Evolutionary conservation across 2,888 invertebrate genomes (phyloP).

Genomic region (Periphyllus acericola): DNA sequence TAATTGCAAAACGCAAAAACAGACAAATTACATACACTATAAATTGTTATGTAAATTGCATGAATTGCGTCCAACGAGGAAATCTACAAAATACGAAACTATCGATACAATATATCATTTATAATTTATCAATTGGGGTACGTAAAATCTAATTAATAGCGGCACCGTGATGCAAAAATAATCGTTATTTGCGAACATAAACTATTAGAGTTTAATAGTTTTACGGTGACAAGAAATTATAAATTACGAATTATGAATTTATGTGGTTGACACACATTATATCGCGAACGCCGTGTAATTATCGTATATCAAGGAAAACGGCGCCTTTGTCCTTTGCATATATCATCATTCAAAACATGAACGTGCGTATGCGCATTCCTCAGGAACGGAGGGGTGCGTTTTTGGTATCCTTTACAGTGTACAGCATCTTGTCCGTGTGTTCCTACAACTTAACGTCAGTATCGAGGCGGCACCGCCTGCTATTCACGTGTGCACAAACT

Average conservation of each 20-base stretch:
- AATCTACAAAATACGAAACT: too few species aligned
- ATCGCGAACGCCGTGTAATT: not conserved
- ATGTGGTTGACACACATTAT: not conserved
- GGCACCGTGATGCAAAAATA: not conserved
- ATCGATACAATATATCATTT: too few species aligned
- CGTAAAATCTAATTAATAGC: not conserved
- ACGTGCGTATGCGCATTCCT: not conserved
- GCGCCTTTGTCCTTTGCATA: not conserved
- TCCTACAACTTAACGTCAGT: not conserved
- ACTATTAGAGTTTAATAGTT: not conserved
- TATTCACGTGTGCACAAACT: not conserved
- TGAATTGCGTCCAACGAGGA: too few species aligned
- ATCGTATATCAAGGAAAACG: not conserved
- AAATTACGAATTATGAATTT: not conserved
- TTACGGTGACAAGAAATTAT: not conserved
- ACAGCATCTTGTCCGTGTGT: not conserved
- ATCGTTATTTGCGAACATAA: not conserved
- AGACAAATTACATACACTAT: too few species aligned
- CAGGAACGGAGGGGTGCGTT: not conserved
- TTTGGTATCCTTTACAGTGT: not conserved
- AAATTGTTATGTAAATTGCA: too few species aligned
- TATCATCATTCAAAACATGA: not conserved
- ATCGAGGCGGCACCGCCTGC: not conserved
- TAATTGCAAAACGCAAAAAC: too few species aligned
- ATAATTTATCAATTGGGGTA: too few species aligned